Conservation (phyloP, 2,888 invertebrate species). For the Celastrina argiolus region DNA sequence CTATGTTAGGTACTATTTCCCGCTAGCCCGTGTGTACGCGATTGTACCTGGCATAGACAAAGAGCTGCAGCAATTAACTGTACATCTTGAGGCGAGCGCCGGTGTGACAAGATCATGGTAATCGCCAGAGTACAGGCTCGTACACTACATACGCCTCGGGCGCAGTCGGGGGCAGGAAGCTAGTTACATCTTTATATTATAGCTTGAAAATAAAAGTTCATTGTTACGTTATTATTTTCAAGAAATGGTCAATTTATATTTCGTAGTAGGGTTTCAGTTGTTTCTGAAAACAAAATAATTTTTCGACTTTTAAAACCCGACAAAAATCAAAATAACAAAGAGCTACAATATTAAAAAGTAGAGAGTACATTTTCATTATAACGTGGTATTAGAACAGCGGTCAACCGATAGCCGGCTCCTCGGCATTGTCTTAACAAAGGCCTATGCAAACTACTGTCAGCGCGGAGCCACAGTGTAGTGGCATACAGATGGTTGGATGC, state of each 20-base stretch:
- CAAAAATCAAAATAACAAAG: neutral
- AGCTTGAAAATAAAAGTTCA: neutral
- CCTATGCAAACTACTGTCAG: conserved; percentile 31
- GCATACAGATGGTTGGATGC: neutral
- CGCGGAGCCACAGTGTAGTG: conserved; percentile 26
- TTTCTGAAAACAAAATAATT: too few relatives aligned
- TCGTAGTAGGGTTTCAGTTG: too few relatives aligned
- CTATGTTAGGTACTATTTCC: neutral
- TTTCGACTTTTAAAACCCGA: neutral
- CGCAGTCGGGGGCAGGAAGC: neutral
- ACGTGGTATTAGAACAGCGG: conserved; percentile 35
- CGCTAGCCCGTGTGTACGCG: neutral
- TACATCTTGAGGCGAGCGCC: conserved; percentile 4
- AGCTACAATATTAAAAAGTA: conserved; percentile 26
- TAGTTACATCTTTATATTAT: neutral
- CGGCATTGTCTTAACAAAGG: conserved; percentile 35
- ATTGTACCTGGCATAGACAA: conserved; percentile 26
- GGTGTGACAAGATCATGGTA: neutral
- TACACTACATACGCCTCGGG: neutral
- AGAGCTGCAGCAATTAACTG: conserved; percentile 18
- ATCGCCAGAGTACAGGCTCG: neutral
- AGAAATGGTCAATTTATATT: too few relatives aligned
- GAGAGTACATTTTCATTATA: conserved; percentile 31
- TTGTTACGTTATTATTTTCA: neutral
- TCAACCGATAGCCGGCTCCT: conserved; percentile 34